These are phyloP conservation scores for Athene noctua DNA, from an alignment of 2,113 vertebrate genomes.

Conservation along the genomic window DNA sequence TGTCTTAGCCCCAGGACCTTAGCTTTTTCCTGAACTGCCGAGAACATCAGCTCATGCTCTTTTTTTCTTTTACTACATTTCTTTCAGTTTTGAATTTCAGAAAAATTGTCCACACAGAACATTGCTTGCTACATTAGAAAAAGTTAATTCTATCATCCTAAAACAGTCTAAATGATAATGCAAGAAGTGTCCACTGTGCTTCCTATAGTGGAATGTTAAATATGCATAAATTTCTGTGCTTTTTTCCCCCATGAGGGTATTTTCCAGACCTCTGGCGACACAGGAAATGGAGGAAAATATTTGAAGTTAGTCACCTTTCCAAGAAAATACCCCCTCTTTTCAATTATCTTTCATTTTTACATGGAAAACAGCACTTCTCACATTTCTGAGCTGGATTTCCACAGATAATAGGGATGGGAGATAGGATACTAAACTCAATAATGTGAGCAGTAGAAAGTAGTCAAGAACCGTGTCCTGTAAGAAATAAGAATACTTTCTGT, in stretches of 20 bases:
- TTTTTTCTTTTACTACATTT: not conserved
- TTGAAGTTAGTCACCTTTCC: not conserved
- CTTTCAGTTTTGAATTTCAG: not conserved
- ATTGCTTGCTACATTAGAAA: not conserved
- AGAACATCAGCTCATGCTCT: not conserved
- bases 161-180: not conserved
- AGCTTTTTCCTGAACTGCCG: not conserved
- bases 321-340: not conserved
- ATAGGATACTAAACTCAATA: not conserved
- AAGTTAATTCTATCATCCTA: not conserved
- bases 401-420: not conserved
- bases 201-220: not conserved
- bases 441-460: not conserved
- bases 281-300: not conserved
- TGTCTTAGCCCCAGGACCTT: not conserved
- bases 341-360: not conserved
- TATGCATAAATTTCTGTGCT: not conserved
- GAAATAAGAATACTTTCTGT: not conserved
- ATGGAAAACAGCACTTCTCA: not conserved
- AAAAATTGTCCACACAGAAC: not conserved
- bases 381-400: not conserved
- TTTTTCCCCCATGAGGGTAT: accelerated
- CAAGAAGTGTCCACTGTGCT: not conserved
- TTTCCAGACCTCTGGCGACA: not conserved
- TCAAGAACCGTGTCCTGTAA: not conserved